These are phyloP conservation scores for Apamea monoglypha DNA, from an alignment of 2,888 invertebrate species.

Conservation along the genomic window DNA sequence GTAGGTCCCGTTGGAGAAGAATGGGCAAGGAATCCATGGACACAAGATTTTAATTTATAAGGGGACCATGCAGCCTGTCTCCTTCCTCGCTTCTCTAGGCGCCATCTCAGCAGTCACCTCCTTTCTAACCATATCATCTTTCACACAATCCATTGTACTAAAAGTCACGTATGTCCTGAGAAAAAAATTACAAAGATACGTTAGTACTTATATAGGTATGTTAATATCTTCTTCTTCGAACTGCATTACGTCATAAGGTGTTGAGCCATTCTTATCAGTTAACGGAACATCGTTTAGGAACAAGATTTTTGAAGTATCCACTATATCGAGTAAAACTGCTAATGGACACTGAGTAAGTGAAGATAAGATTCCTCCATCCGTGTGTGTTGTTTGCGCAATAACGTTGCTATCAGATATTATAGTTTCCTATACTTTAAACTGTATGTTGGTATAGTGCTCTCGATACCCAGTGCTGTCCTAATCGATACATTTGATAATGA, in stretches of 20 bases:
- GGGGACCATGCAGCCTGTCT: too few relatives aligned
- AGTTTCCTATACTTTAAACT: conserved; percentile 74
- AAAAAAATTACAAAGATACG: background rate
- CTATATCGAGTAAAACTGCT: conserved; percentile 57
- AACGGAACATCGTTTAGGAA: conserved; percentile 62
- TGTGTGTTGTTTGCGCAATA: conserved; percentile 75
- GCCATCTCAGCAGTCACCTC: background rate
- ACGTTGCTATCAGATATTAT: conserved; percentile 76
- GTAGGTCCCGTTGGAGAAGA: background rate
- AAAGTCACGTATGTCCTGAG: background rate
- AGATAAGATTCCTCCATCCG: conserved; percentile 74
- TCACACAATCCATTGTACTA: background rate
- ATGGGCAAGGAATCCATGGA: background rate
- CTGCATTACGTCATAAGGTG: conserved; percentile 51
- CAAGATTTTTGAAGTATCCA: conserved; percentile 61
- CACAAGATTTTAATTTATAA: background rate
- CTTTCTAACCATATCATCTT: background rate
- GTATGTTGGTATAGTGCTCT: conserved; percentile 53
- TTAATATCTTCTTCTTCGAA: conserved; percentile 46
- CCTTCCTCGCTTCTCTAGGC: background rate
- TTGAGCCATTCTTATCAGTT: conserved; percentile 56
- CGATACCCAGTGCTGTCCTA: conserved; percentile 8
- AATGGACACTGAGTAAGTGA: conserved; percentile 50
- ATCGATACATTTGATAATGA: conserved; percentile 37
- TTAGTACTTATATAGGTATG: background rate